phyloP scores from a whole-genome alignment of 2,113 vertebrate species.

The Origma solitaria region DNA sequence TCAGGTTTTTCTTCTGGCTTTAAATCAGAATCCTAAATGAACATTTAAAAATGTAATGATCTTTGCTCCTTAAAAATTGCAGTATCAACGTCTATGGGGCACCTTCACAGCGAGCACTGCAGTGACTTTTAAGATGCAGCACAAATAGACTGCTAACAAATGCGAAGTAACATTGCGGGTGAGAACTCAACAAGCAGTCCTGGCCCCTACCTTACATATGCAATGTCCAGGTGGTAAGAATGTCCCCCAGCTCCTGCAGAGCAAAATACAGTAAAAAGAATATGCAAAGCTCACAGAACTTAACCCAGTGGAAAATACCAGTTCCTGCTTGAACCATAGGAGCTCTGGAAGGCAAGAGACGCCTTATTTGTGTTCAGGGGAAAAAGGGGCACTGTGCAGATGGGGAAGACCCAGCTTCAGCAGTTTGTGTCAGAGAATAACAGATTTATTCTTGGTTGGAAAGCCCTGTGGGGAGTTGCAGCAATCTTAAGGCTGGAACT shows the following conservation, averaged over 20 bases:
- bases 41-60: slow-evolving; percentile 52
- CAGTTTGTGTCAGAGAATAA: slow-evolving; percentile 62
- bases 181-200: slow-evolving; percentile 28
- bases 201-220: neutral
- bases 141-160: slow-evolving; percentile 42
- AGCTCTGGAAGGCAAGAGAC: slow-evolving; percentile 7
- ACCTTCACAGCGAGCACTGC: slow-evolving; percentile 51
- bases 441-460: slow-evolving; percentile 64
- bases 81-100: slow-evolving; percentile 55
- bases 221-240: slow-evolving; percentile 2
- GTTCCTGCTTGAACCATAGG: slow-evolving; percentile 20
- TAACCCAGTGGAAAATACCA: slow-evolving; percentile 58
- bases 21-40: slow-evolving; percentile 57
- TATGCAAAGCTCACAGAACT: slow-evolving; percentile 2
- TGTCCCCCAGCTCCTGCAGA: slow-evolving; percentile 11
- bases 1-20: slow-evolving; percentile 20
- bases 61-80: slow-evolving; percentile 59
- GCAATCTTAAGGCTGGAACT: slow-evolving; percentile 58
- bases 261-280: slow-evolving; percentile 33
- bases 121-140: slow-evolving; percentile 60
- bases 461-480: slow-evolving; percentile 59
- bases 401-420: slow-evolving; percentile 67
- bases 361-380: slow-evolving; percentile 58
- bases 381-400: slow-evolving; percentile 58
- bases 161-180: neutral